Evolutionary conservation across 2,888 invertebrate species (phyloP).

Genomic region (Patella ulyssiponensis): DNA sequence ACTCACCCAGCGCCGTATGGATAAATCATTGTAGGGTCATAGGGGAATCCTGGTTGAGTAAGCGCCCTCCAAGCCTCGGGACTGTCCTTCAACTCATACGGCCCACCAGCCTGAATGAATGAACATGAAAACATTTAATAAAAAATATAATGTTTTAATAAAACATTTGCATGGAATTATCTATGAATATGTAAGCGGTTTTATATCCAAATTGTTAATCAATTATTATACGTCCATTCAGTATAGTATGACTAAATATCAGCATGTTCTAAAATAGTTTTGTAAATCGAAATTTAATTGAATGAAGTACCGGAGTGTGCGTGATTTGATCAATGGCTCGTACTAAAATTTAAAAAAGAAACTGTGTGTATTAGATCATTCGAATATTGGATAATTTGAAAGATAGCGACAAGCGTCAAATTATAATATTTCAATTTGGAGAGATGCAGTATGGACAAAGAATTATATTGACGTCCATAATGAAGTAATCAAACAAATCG

Average conservation of each 20-base stretch:
- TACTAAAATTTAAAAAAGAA: too few species aligned
- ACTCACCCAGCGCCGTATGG: conserved; percentile 65
- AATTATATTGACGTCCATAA: neutral
- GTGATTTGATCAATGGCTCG: too few species aligned
- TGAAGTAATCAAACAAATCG: neutral
- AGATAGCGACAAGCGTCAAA: too few species aligned
- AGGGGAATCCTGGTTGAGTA: conserved; percentile 61
- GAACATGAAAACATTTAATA: conserved; percentile 4
- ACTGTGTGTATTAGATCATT: too few species aligned
- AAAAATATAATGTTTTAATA: neutral
- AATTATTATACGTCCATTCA: too few species aligned
- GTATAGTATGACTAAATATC: too few species aligned
- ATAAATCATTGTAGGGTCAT: conserved; percentile 65
- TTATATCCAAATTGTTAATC: too few species aligned
- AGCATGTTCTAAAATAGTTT: neutral
- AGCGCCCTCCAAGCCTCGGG: conserved; percentile 62
- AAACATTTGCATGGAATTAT: neutral
- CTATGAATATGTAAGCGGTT: neutral
- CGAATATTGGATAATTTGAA: too few species aligned
- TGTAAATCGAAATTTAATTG: neutral
- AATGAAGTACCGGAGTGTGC: neutral
- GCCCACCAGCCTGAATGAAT: conserved; percentile 48
- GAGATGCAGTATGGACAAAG: too few species aligned
- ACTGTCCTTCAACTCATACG: conserved; percentile 61
- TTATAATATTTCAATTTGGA: too few species aligned